Percentiles rank a stretch among this genome's conserved stretches.
These are phyloP conservation scores for Eurois occulta DNA, from an alignment of 2,888 invertebrate genomes.

Conservation along the genomic window DNA sequence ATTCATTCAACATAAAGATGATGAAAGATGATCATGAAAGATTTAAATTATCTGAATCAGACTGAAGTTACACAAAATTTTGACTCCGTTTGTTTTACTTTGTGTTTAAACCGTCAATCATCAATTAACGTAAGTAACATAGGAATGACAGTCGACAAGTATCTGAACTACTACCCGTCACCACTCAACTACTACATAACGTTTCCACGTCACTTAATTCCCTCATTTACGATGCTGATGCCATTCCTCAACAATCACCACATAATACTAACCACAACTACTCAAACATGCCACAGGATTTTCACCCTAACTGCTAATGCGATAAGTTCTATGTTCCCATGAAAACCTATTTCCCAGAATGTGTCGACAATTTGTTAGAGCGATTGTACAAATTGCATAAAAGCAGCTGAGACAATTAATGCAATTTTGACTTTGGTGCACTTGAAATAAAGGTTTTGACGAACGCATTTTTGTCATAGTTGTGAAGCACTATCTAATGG, in stretches of 20 bases:
- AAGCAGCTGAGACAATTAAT: constrained; percentile 3
- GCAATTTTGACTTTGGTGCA: constrained; percentile 43
- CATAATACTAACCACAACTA: constrained; percentile 24
- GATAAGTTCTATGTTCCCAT: constrained; percentile 26
- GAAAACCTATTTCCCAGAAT: constrained; percentile 24
- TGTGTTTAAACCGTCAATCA: background rate
- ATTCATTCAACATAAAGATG: background rate
- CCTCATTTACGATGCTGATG: constrained; percentile 71
- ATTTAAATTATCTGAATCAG: background rate
- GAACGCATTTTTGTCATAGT: background rate
- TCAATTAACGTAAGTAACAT: background rate
- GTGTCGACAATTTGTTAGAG: constrained; percentile 23
- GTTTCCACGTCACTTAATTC: constrained; percentile 75
- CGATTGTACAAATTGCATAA: constrained; percentile 25
- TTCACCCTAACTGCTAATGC: background rate
- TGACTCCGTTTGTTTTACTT: background rate
- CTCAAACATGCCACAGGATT: constrained; percentile 3
- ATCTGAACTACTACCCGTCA: constrained; percentile 29
- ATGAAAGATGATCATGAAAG: no score
- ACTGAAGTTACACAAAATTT: background rate
- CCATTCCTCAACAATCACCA: constrained; percentile 50
- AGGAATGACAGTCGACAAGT: constrained; percentile 3
- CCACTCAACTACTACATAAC: constrained; percentile 49
- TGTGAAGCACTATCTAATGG: constrained; percentile 42
- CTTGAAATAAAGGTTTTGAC: constrained; percentile 32